Evolutionary conservation across 2,888 invertebrate genomes (phyloP).

Genomic region (Acleris sparsana): DNA sequence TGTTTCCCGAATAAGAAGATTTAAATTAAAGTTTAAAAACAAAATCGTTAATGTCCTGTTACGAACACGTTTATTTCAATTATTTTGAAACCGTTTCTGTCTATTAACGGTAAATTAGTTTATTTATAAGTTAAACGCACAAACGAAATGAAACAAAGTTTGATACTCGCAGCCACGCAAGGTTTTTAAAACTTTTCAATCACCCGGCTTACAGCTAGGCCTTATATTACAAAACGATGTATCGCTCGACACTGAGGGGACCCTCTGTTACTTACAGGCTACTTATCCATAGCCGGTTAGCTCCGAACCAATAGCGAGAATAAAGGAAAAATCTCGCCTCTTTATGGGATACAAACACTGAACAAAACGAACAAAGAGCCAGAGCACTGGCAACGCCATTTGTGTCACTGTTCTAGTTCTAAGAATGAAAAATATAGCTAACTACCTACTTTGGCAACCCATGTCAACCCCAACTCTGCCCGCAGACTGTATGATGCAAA

Average conservation of each 20-base stretch:
- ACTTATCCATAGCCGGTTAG: conserved; percentile 1
- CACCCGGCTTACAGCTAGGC: conserved; percentile 20
- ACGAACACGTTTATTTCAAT: too few relatives aligned
- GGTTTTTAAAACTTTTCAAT: conserved; percentile 42
- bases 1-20: too few relatives aligned
- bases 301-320: conserved; percentile 1
- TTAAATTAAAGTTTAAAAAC: too few relatives aligned
- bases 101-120: not conserved
- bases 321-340: conserved; percentile 11
- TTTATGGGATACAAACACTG: conserved; percentile 27
- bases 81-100: not conserved
- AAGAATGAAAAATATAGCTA: conserved; percentile 36
- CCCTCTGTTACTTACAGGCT: not conserved
- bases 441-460: conserved; percentile 37
- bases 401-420: conserved; percentile 35
- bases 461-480: conserved; percentile 27
- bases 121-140: conserved; percentile 17
- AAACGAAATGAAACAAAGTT: conserved; percentile 41
- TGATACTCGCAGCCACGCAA: conserved; percentile 9
- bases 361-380: conserved; percentile 35
- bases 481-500: conserved; percentile 26
- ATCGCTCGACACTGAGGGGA: not conserved
- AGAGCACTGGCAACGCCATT: conserved; percentile 28
- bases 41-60: too few relatives aligned
- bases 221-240: conserved; percentile 13